Percentiles rank a stretch among this genome's conserved stretches.
phyloP scores from a whole-genome alignment of 2,113 vertebrate genomes.

The Protobothrops flavoviridis region DNA sequence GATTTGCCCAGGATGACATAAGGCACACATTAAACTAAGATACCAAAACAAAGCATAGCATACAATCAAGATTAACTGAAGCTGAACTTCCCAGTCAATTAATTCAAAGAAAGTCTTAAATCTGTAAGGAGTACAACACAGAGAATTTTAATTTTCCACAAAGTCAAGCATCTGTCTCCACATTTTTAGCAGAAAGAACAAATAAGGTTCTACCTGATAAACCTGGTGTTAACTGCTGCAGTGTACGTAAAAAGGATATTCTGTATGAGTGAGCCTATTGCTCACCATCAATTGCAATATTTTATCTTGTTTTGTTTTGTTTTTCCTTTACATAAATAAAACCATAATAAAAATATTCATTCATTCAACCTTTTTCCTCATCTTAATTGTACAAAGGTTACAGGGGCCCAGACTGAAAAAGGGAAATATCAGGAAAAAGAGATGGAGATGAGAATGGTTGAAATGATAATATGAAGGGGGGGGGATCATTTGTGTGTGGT shows the following conservation, averaged over 20 bases:
- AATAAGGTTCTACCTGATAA: neutral
- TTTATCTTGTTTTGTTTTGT: neutral
- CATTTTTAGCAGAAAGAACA: neutral
- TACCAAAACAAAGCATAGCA: constrained; percentile 24
- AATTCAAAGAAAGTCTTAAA: constrained; percentile 27
- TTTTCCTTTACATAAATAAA: neutral
- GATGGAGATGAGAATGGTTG: neutral
- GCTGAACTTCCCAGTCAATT: constrained; percentile 14
- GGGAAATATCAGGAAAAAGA: neutral
- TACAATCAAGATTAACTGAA: constrained; percentile 34
- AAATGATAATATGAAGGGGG: neutral
- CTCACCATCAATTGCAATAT: neutral
- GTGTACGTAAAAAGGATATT: neutral
- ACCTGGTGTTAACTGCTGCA: neutral
- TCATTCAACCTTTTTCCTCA: neutral
- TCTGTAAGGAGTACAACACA: neutral
- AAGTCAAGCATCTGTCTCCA: neutral
- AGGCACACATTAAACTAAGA: constrained; percentile 23
- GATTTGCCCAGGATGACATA: constrained; percentile 18
- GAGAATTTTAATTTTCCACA: neutral
- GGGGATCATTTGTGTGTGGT: neutral
- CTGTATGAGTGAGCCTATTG: neutral
- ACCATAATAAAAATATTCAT: neutral
- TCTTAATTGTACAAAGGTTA: neutral
- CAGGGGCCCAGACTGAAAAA: neutral